Evolutionary conservation across 2,888 invertebrate genomes (phyloP), one percentile per base, ranked within the genome.

Genomic region (Quadroppia sp.): DNA sequence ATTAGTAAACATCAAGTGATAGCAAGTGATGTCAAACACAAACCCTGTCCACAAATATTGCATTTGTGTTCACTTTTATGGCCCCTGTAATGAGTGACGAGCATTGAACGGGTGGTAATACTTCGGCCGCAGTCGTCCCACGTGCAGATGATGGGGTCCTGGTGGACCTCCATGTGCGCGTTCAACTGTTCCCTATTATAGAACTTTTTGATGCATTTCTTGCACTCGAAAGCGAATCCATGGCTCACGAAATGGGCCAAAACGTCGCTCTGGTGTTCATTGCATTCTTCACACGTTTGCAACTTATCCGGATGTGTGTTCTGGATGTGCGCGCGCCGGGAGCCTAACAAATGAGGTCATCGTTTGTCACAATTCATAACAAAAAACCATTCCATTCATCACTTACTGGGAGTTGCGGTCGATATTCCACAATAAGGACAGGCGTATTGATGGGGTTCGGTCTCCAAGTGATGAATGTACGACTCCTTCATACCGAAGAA

Each of bases 401-500:
- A 48, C 74, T 71, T 32, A 74, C 74, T 74, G 32, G 79, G 79
- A 48, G 78, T 77, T 15, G 78, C 79, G 71, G 79, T 79, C 7
- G 78, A 74, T 32, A 78, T 74, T 25, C 78, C 78, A 76, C 79
- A 79, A 71, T 78, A 77, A n/a, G 73, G 74, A 72, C 79, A 79
- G 17, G 76, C 76, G 73, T 79, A 78, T 45, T 77, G 77, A 73
- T 79, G 79, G 42, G 76, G 76, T 74, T 79, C 79, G 20, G 78
- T 78, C 74, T 79, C 79, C 77, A 79, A 76, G 50, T 79, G 79
- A 45, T 78, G 77, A 2, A 78, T 77, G 74, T 77, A 79, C 50
- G 79, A 78, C 36, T 78, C 78, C 72, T 77, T 76, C 48, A 79
- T 75, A 45, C 79, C 79, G 74, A 78, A 78, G 77, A 79, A 79